These are phyloP conservation scores for Stictonetta naevosa DNA, from an alignment of 2,113 vertebrate species.

Conservation along the genomic window DNA sequence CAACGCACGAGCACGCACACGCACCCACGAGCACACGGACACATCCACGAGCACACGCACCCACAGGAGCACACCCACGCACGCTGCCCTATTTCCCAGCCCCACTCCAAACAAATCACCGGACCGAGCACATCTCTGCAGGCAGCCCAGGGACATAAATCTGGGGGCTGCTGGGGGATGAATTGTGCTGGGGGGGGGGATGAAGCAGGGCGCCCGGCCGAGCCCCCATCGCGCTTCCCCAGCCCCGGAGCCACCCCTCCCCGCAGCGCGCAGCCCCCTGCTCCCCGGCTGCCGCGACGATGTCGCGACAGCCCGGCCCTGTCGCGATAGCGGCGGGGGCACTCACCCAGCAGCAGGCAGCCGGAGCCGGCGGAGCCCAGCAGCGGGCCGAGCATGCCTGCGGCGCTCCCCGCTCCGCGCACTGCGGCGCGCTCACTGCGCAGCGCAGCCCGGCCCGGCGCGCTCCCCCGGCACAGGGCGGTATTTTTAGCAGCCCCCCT, in stretches of 20 bases:
- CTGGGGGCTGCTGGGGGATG: too few relatives aligned
- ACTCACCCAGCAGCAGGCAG: constrained; percentile 80
- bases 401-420: constrained; percentile 26
- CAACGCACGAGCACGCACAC: background rate
- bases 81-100: background rate
- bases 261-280: background rate
- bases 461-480: background rate
- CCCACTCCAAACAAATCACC: background rate
- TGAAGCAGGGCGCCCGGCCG: too few relatives aligned
- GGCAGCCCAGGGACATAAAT: too few relatives aligned
- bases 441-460: background rate
- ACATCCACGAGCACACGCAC: background rate
- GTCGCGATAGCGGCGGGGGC: background rate
- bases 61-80: background rate
- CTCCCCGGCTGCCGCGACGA: background rate
- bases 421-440: constrained; percentile 56
- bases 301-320: too few relatives aligned
- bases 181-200: too few relatives aligned
- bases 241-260: background rate
- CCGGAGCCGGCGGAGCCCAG: constrained; percentile 78
- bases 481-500: constrained; percentile 31
- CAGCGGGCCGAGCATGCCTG: constrained; percentile 80
- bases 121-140: too few relatives aligned
- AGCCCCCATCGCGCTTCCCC: background rate
- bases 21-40: too few relatives aligned